Conservation (phyloP, 2,113 vertebrate species). For the Odocoileus virginianus region DNA sequence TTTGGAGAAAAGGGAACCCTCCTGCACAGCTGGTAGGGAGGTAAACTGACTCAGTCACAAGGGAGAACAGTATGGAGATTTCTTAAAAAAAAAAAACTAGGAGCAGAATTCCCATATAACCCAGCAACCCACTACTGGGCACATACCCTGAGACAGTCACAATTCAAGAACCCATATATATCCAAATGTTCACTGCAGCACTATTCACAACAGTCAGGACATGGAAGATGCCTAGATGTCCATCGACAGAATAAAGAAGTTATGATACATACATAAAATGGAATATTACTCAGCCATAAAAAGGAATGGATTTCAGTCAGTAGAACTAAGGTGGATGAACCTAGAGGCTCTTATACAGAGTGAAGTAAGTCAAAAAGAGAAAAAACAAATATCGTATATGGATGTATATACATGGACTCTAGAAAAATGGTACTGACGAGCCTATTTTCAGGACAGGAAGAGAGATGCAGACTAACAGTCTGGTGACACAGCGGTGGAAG, state of each 20-base stretch:
- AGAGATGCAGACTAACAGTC: neutral
- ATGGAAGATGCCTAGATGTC: neutral
- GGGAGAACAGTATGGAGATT: neutral
- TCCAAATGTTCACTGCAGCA: neutral
- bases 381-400: neutral
- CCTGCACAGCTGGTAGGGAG: neutral
- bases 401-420: neutral
- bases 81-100: neutral
- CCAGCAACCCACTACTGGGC: no score
- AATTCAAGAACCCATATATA: neutral
- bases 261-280: neutral
- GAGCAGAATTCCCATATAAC: neutral
- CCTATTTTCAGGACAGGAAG: neutral
- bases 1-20: neutral
- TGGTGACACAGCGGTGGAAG: rapidly evolving
- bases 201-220: neutral
- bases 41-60: neutral
- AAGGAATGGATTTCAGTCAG: neutral
- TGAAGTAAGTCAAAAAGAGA: neutral
- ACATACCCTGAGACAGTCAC: no score
- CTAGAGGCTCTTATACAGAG: neutral
- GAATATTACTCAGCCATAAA: neutral
- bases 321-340: neutral
- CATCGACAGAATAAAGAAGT: neutral
- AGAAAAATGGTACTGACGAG: neutral